These are phyloP conservation scores for Patiria pectinifera DNA, from an alignment of 53 echinoderm and acorn worm species.

Conservation along the genomic window DNA sequence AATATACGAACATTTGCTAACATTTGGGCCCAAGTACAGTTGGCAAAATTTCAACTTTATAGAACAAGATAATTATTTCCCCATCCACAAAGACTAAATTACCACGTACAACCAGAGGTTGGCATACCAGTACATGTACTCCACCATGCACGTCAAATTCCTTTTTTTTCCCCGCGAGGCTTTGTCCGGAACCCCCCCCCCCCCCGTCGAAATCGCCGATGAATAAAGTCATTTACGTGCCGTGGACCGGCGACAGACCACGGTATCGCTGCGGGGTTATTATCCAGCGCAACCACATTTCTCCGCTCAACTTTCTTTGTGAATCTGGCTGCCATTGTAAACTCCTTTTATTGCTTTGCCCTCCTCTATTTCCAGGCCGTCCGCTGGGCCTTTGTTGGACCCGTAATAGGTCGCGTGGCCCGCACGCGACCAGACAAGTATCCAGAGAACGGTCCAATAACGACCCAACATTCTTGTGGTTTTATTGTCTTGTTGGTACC, in stretches of 20 bases:
- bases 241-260: constrained; percentile 17
- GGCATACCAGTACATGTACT: background rate
- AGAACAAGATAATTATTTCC: too few relatives aligned
- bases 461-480: constrained; percentile 52
- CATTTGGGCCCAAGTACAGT: too few relatives aligned
- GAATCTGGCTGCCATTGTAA: constrained; percentile 20
- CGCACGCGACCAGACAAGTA: constrained; percentile 49
- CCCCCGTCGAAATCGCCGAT: background rate
- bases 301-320: constrained; percentile 55
- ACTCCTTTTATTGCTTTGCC: background rate
- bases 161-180: background rate
- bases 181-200: background rate
- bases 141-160: too few relatives aligned
- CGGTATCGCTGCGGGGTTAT: constrained; percentile 24
- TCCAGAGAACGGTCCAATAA: constrained; percentile 41
- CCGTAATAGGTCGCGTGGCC: constrained; percentile 59
- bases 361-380: constrained; percentile 40
- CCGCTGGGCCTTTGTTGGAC: constrained; percentile 32
- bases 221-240: constrained; percentile 35
- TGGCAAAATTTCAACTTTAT: too few relatives aligned
- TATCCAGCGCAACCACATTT: background rate
- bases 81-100: background rate
- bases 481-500: constrained; percentile 18
- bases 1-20: too few relatives aligned
- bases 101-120: background rate